phyloP scores from a whole-genome alignment of 1,140 invertebrate species.

The Drosophila ercepeae region DNA sequence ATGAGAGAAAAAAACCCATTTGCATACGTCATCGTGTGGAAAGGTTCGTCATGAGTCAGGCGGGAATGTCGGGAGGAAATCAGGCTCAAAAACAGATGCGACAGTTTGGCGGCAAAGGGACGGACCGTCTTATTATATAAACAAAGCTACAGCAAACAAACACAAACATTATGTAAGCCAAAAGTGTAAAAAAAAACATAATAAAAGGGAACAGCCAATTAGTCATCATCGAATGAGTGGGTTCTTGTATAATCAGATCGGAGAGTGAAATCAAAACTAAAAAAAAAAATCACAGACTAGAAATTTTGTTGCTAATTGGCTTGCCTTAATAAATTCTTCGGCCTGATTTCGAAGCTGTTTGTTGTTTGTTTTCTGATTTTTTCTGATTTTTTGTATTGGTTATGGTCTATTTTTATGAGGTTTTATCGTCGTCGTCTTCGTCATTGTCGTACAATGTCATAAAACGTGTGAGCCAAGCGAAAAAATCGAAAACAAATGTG shows the following conservation, averaged over 20 bases:
- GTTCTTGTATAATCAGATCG: constrained; percentile 40
- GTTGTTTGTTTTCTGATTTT: no score
- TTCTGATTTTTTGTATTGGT: not conserved
- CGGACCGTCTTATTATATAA: constrained; percentile 13
- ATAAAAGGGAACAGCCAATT: constrained; percentile 22
- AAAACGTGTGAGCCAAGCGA: constrained; percentile 36
- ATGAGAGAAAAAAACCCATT: constrained; percentile 34
- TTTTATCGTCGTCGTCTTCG: constrained; percentile 56
- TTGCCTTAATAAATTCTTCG: constrained; percentile 46
- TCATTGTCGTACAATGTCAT: constrained; percentile 41
- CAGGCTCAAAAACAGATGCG: constrained; percentile 6
- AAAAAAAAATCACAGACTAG: constrained; percentile 22
- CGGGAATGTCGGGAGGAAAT: constrained; percentile 18
- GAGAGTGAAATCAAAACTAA: constrained; percentile 37
- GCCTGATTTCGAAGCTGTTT: constrained; percentile 8
- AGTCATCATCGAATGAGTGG: constrained; percentile 16
- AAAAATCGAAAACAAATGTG: constrained; percentile 52
- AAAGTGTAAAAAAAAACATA: not conserved
- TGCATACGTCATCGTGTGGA: constrained; percentile 45
- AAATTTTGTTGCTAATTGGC: constrained; percentile 43
- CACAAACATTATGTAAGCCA: constrained; percentile 15
- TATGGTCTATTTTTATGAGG: constrained; percentile 33
- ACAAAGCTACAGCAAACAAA: constrained; percentile 1
- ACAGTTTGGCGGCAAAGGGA: not conserved
- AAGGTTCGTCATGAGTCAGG: constrained; percentile 53